Evolutionary conservation across 1,140 invertebrate species (phyloP).

Genomic region (Heliconius melpomene): DNA sequence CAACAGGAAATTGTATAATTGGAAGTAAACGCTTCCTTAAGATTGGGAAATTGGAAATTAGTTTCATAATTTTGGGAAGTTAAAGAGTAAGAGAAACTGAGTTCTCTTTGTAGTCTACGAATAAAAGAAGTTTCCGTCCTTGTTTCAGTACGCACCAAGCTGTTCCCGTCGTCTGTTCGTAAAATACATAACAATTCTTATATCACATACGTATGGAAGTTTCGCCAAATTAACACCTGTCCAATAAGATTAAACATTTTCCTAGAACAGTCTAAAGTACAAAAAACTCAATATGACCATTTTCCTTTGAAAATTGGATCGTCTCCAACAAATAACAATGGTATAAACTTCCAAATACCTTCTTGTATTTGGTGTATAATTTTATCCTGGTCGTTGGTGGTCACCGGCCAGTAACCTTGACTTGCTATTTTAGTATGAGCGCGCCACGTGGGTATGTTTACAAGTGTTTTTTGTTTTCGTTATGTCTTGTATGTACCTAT

Average conservation of each 20-base stretch:
- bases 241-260: slow-evolving; percentile 15
- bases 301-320: slow-evolving; percentile 17
- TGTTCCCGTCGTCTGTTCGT: too few species aligned
- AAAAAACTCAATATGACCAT: slow-evolving; percentile 17
- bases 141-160: too few species aligned
- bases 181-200: neutral
- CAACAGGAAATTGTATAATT: too few species aligned
- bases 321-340: slow-evolving; percentile 10
- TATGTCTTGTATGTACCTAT: neutral
- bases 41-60: too few species aligned
- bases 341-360: neutral
- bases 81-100: too few species aligned
- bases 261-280: slow-evolving; percentile 28
- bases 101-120: too few species aligned
- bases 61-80: too few species aligned
- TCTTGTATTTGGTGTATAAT: neutral
- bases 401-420: slow-evolving; percentile 35
- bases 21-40: too few species aligned
- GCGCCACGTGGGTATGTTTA: slow-evolving; percentile 42
- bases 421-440: slow-evolving; percentile 28
- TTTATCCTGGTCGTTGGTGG: slow-evolving; percentile 8
- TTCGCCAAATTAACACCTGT: neutral
- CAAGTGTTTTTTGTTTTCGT: slow-evolving; percentile 17
- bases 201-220: neutral
- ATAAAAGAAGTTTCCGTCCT: too few species aligned